Evolutionary conservation across 2,797 vertebrate genomes (phyloP), one percentile per base, ranked within the genome.

Genomic region (Sparidentex hasta): DNA sequence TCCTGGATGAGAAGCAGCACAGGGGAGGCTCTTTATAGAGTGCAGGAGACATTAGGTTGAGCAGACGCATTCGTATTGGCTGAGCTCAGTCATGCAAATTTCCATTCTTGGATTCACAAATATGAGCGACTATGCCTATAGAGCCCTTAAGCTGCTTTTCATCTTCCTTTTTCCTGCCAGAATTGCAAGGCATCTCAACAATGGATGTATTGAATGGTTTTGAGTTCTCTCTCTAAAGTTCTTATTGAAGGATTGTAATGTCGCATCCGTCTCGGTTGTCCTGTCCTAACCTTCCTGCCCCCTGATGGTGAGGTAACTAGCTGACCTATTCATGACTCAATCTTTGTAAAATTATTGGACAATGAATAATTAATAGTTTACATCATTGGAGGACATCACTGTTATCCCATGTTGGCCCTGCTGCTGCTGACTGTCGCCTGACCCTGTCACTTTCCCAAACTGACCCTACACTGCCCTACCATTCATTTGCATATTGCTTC

Each of bases 61-160:
- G 78, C 11, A 65, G 71, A 65, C 64, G 69, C 38, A 57, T 81
- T 61, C 8, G 3, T 55, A 64, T 57, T 64, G 72, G 71, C 74
- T 74, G 43, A 47, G 64, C 70, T 61, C 62, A 80, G 72, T 80
- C 57, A 72, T 86, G 61, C 70, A 81, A 66, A 86, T 87, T 77
- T 73, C 57, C 16, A 4, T 21, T 52, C 54, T 48, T 33, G 41
- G 65, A 66, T 85, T 82, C 70, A 54, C 51, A 66, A 66, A 76
- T 51, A 69, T 25, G 50, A 78, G 70, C 4, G 20, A 67, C 62
- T 68, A 41, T 38, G 67, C 47, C 74, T 65, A 54, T 46, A 72
- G 62, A 84, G 56, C 65, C 50, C 25, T 82, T 76, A 88, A 88
- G 78, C 87, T 0, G 79, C 79, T 85, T 89, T 80, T 50, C 72